These are phyloP conservation scores for Eristalis arbustorum DNA, from an alignment of 2,888 invertebrate genomes.

Conservation along the genomic window DNA sequence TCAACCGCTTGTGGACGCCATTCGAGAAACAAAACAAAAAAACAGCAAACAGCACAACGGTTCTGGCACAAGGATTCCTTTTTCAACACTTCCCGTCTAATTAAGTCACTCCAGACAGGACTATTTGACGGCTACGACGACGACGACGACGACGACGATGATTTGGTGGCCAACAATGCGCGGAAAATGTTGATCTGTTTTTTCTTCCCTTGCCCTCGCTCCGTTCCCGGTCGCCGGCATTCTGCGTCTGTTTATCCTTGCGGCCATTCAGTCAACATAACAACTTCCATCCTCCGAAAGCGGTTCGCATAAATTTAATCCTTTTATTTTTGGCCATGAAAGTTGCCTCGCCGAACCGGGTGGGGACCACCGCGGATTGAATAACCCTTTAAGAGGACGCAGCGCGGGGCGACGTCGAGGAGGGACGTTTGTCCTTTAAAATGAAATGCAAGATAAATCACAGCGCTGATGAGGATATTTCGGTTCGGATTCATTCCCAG, in stretches of 20 bases:
- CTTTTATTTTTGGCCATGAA: not conserved
- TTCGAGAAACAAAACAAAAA: not conserved
- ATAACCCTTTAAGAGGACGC: not conserved
- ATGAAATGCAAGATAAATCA: not conserved
- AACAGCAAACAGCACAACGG: not conserved
- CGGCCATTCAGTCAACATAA: not conserved
- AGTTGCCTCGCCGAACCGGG: not conserved
- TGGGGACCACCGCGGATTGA: not conserved
- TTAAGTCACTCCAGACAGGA: conserved; percentile 43
- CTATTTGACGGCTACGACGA: conserved; percentile 15
- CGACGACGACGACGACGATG: not conserved
- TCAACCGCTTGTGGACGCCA: not conserved
- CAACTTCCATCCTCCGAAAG: not conserved
- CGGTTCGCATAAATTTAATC: not conserved
- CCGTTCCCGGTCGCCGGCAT: not conserved
- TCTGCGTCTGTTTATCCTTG: not conserved
- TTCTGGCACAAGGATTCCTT: not conserved
- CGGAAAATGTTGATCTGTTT: not conserved
- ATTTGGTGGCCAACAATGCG: not conserved
- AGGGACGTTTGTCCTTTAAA: not conserved
- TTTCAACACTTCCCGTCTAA: conserved; percentile 36
- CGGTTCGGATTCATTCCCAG: not conserved
- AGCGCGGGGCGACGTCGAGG: not conserved
- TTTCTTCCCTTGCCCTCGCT: not conserved
- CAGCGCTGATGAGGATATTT: not conserved